Evolutionary conservation across 2,113 vertebrate genomes (phyloP), one percentile per base, ranked within the genome.

Genomic region (Cynocephalus volans): DNA sequence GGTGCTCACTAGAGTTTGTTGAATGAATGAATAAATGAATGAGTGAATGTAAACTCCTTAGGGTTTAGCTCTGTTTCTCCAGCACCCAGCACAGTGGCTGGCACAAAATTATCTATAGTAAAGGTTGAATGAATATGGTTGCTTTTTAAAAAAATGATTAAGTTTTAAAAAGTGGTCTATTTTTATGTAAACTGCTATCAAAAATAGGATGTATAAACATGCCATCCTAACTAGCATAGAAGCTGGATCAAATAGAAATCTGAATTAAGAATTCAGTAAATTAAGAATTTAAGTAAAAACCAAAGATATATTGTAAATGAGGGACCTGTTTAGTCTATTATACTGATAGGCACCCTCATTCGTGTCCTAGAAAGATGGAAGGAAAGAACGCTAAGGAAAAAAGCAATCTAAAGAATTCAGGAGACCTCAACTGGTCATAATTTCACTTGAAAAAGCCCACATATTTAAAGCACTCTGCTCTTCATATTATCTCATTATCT

Each of bases 191-290:
- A n/a, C 26, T 75, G 56, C 14, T 28, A 24, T 58, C 45, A 56
- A 65, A 73, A 87, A 87, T 24, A 52, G n/a, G 31, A 89, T 33
- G 41, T 33, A 58, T 76, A 48, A 80, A 69, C 41, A 89, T 26
- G 45, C 52, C 77, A 64, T 19, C 45, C 13, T 69, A 48, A 70
- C 62, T 36, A 67, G 70, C 19, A 60, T 1, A 77, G 52, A 86
- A 67, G 67, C 62, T 21, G 17, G 69, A 77, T 33, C 54, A 36
- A 67, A 67, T 1, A 72, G 83, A 93, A 95, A 91, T 24, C 54
- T 72, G 33, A 85, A 83, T 64, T 69, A 77, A 70, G 11, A 91
- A 82, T 75, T 60, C n/a, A n/a, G n/a, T n/a, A n/a, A 94, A 83
- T 64, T 69, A 77, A 70, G 11, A 91, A 82, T 75, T 60, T 36